Evolutionary conservation across 2,797 vertebrate genomes (phyloP), one percentile per base, ranked within the genome.

Genomic region (Tragelaphus eurycerus): DNA sequence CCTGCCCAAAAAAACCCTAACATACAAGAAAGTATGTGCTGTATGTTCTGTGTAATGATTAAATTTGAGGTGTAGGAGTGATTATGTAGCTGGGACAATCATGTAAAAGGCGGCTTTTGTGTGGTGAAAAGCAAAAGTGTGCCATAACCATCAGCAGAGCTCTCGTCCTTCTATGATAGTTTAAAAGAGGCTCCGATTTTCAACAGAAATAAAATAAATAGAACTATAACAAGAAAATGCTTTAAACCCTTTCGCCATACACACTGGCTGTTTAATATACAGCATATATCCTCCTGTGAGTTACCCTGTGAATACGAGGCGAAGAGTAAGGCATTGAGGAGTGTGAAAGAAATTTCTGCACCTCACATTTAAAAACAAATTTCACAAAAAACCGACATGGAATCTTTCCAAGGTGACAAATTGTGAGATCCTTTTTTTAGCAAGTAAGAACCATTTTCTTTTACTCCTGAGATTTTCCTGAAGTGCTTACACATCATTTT

Each of bases 351-450:
- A 76, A 95, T 95, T 96, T 98, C 91, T 64, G 48, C 38, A 82
- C 78, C 92, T 96, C 67, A 81, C 92, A 96, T 78, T 97, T 95
- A 71, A 87, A 97, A 93, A 92, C 38, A 96, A 88, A 88, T 95
- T 96, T 96, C 60, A 60, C 64, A 43, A 90, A 97, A 97, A 92
- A 74, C 78, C 23, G 15, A 86, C 95, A 96, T 97, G 96, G 97
- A 97, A 94, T 67, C 34, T 78, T 97, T 98, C 97, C 95, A 98
- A 97, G 89, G 94, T 97, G 96, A 97, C 96, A 97, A 98, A 98
- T 92, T 93, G 94, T 94, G 91, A 97, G 95, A 94, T 97, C 57
- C 94, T 64, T 89, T 94, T 95, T 96, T 43, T 25, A 78, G 82
- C 84, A 96, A 97, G 85, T 96, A 92, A 71, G 54, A 97, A 74